Evolutionary conservation across 64 coral and sea anemone genomes (phyloP).

Genomic region (Cladopsammia gracilis): DNA sequence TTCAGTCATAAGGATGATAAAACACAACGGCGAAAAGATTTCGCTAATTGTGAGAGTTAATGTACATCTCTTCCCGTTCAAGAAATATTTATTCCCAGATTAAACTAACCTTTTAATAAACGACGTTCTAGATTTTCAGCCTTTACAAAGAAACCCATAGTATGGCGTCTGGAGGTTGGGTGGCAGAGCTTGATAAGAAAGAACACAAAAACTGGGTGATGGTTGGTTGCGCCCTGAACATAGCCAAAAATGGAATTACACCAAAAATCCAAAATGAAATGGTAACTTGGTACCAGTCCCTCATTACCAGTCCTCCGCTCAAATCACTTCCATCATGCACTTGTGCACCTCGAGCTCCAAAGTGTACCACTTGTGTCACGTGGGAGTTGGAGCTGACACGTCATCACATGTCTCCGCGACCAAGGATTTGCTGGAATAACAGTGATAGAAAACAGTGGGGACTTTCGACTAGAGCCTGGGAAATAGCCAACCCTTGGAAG

Average conservation of each 20-base stretch:
- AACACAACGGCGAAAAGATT: no score
- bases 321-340: not conserved
- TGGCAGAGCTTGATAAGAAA: slow-evolving; percentile 18
- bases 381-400: slow-evolving; percentile 23
- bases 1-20: no score
- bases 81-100: no score
- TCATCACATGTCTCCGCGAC: not conserved
- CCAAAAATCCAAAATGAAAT: slow-evolving; percentile 19
- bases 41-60: no score
- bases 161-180: not conserved
- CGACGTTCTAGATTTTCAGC: no score
- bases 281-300: slow-evolving; percentile 23
- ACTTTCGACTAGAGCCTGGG: slow-evolving; percentile 15
- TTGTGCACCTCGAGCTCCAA: not conserved
- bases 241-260: slow-evolving; percentile 55
- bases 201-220: slow-evolving; percentile 74
- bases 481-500: slow-evolving; percentile 63
- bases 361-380: not conserved
- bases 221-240: slow-evolving; percentile 41
- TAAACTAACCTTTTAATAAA: no score
- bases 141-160: no score
- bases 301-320: slow-evolving; percentile 5
- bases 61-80: no score
- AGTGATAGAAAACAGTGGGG: slow-evolving; percentile 57
- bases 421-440: slow-evolving; percentile 48